These are phyloP conservation scores for Acleris holmiana DNA, from an alignment of 2,888 invertebrate genomes.

Conservation along the genomic window DNA sequence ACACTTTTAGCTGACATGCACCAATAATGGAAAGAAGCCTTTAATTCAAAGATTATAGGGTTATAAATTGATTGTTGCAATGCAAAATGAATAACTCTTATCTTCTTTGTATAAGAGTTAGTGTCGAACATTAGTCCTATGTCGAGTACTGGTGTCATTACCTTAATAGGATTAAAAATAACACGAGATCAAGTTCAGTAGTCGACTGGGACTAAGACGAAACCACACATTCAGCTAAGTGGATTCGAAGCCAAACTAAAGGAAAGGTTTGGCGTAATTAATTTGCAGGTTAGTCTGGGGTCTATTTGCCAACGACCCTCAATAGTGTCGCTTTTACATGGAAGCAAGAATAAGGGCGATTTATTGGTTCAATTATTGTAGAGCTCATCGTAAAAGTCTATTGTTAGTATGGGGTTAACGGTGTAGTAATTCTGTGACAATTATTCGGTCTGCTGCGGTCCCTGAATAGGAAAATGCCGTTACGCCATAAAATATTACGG, in stretches of 20 bases:
- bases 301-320: slow-evolving; percentile 3
- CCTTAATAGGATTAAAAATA: slow-evolving; percentile 6
- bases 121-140: no score
- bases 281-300: slow-evolving; percentile 25
- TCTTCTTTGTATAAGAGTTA: no score
- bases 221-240: slow-evolving; percentile 28
- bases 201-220: slow-evolving; percentile 25
- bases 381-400: background rate
- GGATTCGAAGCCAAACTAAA: slow-evolving; percentile 16
- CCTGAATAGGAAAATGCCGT: background rate
- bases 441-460: background rate
- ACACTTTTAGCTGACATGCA: no score
- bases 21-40: no score
- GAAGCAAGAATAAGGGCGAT: background rate
- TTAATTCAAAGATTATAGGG: no score
- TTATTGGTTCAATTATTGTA: background rate
- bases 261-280: slow-evolving; percentile 26
- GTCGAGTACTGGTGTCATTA: no score
- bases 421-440: background rate
- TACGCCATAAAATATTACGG: no score
- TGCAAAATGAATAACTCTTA: no score
- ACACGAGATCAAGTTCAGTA: slow-evolving; percentile 6
- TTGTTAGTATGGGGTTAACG: background rate
- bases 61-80: no score
- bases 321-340: background rate